Evolutionary conservation across 2,888 invertebrate genomes (phyloP), one percentile per base, ranked within the genome.

Genomic region (Hypercompe scribonia): DNA sequence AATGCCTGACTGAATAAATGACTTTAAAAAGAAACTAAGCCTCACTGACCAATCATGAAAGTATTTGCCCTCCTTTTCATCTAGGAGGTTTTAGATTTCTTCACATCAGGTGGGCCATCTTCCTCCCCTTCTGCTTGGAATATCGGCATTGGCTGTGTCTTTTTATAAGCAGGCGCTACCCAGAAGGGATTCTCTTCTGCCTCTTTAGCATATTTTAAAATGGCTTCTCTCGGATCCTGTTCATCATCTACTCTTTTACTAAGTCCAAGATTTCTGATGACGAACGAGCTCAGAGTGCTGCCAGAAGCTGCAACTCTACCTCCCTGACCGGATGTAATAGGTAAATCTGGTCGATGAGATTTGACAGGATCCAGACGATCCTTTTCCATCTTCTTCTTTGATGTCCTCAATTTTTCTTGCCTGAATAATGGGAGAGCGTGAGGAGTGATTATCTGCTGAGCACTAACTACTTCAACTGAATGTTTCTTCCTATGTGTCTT

Each of bases 181-280:
- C 99, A 99, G 89, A 99, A 99, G 0, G 99, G 99, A 96, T 99
- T 98, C 89, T 99, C 98, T 68, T 97, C 99, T 0, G 99, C 99
- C 3, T 99, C 99, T 89, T 99, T 98, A 0, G 99, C 99, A 90
- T 97, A 99, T 82, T 99, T 98, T 74, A 99, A 94, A 81, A 99
- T 99, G 3, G 99, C 99, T 87, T 99, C 99, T 69, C 99, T 96
- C 0, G 99, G 99, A 96, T 99, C 99, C 84, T 98, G 98, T 89
- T 98, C 98, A 90, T 99, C 99, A 86, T 99, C 98, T 0, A 99
- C 97, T 66, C 98, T 96, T 85, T 99, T 99, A 88, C 99, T 99
- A 15, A 99, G 95, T 0, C 99, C 99, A 72, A 99, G 96, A 90
- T 99, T 99, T 75, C 99, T 97, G 67, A 99, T 99, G 15, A 99